Conservation (phyloP, 2,888 invertebrate genomes). For the Diarsia dahlii region DNA sequence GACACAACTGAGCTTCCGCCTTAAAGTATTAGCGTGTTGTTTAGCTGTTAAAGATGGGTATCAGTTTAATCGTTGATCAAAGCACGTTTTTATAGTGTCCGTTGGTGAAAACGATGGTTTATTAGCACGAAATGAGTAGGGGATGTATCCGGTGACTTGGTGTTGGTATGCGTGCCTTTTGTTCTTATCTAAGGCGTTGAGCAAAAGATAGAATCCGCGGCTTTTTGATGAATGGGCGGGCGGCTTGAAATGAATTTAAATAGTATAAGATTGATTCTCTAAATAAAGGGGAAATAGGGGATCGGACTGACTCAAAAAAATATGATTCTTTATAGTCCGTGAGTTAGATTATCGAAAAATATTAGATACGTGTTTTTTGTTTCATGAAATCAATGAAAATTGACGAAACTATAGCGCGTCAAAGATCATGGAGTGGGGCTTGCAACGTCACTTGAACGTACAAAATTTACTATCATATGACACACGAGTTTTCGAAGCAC, state of each 20-base stretch:
- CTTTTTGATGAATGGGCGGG: not conserved
- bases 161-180: constrained; percentile 25
- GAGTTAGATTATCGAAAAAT: too few relatives aligned
- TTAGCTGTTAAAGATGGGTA: constrained; percentile 37
- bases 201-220: too few relatives aligned
- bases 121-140: constrained; percentile 47
- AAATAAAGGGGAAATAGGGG: too few relatives aligned
- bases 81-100: constrained; percentile 48
- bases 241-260: not conserved
- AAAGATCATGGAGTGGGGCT: too few relatives aligned
- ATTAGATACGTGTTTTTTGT: too few relatives aligned
- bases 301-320: too few relatives aligned
- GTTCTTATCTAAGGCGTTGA: constrained; percentile 17
- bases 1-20: not conserved
- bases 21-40: constrained; percentile 45
- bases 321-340: too few relatives aligned
- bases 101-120: constrained; percentile 49
- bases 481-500: too few relatives aligned
- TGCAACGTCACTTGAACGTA: too few relatives aligned
- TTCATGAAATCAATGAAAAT: too few relatives aligned
- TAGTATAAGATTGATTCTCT: not conserved
- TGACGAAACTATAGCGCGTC: too few relatives aligned
- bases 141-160: constrained; percentile 12
- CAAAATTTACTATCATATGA: too few relatives aligned
- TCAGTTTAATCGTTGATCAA: constrained; percentile 51